Evolutionary conservation across 2,888 invertebrate genomes (phyloP).

Genomic region (Ligdia adustata): DNA sequence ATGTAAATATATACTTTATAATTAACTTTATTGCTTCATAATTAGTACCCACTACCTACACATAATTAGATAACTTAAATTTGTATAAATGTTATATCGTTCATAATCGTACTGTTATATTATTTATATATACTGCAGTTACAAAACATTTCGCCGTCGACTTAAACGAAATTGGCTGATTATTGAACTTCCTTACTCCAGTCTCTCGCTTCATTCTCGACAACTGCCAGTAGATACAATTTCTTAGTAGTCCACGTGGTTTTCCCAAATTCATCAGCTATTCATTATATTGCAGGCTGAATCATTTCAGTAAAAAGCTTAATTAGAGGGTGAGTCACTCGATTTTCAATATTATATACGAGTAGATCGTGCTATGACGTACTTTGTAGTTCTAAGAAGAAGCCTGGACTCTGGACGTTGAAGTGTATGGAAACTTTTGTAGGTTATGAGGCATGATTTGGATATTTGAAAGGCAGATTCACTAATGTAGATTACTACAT

Average conservation of each 20-base stretch:
- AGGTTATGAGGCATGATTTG: constrained; percentile 3
- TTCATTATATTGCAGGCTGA: constrained; percentile 48
- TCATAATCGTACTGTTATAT: no score
- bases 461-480: no score
- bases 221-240: constrained; percentile 7
- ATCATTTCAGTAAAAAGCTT: constrained; percentile 52
- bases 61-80: no score
- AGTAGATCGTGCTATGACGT: constrained; percentile 52
- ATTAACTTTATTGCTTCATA: no score
- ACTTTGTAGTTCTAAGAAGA: no score
- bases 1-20: no score
- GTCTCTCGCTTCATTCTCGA: constrained; percentile 18
- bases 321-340: constrained; percentile 55
- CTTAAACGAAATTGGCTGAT: no score
- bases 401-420: constrained; percentile 45
- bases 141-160: no score
- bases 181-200: constrained; percentile 10
- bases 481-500: no score
- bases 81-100: no score
- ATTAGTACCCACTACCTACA: no score
- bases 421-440: constrained; percentile 24
- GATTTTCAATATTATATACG: constrained; percentile 44
- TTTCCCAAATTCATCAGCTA: constrained; percentile 45
- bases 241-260: constrained; percentile 41
- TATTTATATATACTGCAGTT: no score